A percentile compares a stretch with the other conserved stretches of the same genome.
These are phyloP conservation scores for Sphenodon punctatus DNA, from an alignment of 2,797 vertebrate genomes.

Conservation along the genomic window DNA sequence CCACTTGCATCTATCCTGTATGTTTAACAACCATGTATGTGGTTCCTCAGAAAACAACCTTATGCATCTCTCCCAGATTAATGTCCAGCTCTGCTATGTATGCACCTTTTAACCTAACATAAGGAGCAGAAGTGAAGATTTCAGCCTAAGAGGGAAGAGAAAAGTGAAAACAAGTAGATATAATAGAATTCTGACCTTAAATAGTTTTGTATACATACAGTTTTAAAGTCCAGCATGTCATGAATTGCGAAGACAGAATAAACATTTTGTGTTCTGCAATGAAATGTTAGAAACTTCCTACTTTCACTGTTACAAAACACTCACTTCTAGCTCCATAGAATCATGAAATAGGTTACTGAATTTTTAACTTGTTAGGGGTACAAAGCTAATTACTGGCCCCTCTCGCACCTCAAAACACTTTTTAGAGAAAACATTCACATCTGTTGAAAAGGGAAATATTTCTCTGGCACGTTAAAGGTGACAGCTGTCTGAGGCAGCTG, in stretches of 20 bases:
- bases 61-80: no score
- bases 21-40: no score
- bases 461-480: background rate
- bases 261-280: background rate
- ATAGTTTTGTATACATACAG: background rate
- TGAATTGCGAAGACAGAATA: background rate
- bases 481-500: background rate
- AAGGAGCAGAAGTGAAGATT: background rate
- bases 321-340: conserved; percentile 13
- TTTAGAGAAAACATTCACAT: background rate
- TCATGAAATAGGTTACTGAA: background rate
- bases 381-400: background rate
- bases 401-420: background rate
- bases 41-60: no score
- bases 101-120: no score
- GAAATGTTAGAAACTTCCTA: background rate
- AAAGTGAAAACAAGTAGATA: background rate
- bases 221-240: background rate
- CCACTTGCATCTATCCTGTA: no score
- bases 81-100: no score
- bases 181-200: background rate
- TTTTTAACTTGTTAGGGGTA: background rate
- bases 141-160: no score
- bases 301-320: background rate
- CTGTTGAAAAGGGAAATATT: background rate